Base-by-base conservation (phyloP, 2,888 invertebrate genomes). In the Conus canariensis region DNA sequence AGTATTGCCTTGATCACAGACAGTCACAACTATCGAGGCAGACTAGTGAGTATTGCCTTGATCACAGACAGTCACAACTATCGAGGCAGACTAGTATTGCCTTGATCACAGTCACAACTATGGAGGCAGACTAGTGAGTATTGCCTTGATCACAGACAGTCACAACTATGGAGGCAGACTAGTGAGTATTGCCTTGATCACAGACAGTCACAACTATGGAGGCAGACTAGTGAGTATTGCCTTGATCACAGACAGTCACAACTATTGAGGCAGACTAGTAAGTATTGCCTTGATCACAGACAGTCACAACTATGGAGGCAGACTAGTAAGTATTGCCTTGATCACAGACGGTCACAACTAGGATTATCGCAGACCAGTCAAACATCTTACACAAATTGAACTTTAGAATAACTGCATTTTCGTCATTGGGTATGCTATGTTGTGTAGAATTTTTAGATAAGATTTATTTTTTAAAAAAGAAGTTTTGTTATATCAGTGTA, bases 81-180 rank as follows among this genome's bases (percentile, higher is more conserved):
- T n/a, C n/a, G 94, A 95, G 88, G 91, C 93, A 90, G 88, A 93
- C 59, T 95, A 95, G 95, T 95, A 25, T 64, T 0, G 64, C 45
- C 45, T 45, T 45, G 45, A 45, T 45, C 45, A 45, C 45, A 45
- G 4, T 45, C 45, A 45, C 45, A n/a, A n/a, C n/a, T n/a, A n/a
- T n/a, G n/a, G 94, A 95, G 88, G 91, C 93, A 90, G 88, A 93
- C 59, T 95, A 95, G 95, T 95, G 92, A 93, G 95, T 94, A 25
- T 64, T 0, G 64, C 45, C 45, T 45, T 45, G 45, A 45, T 45
- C 45, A 45, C 45, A 45, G 4, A 45, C 45, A 45, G 45, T 45
- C 45, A 45, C 45, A n/a, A n/a, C n/a, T n/a, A n/a, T n/a, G n/a
- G 94, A 95, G 88, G 91, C 93, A 90, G 88, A 93, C 59, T 95